Percentiles rank a stretch among this genome's conserved stretches.
phyloP scores from a whole-genome alignment of 1,140 invertebrate genomes.

The Bombus superbus region DNA sequence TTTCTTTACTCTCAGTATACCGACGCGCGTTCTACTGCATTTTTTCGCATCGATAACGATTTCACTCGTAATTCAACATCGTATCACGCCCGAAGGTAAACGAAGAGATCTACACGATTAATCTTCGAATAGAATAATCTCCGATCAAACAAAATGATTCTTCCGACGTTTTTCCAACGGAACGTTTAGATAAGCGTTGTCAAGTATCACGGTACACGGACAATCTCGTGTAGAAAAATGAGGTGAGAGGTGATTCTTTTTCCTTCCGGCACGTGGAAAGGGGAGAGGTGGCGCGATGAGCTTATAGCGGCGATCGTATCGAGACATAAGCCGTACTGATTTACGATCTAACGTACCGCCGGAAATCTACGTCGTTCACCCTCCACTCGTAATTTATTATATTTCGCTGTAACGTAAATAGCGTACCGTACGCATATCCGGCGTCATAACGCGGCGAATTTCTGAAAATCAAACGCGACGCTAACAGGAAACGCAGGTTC shows the following conservation, averaged over 20 bases:
- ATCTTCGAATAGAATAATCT: background rate
- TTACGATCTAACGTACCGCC: slow-evolving; percentile 12
- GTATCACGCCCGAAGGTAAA: background rate
- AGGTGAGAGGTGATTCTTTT: slow-evolving; percentile 16
- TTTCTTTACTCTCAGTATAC: background rate
- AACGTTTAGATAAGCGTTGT: background rate
- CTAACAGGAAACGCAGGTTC: background rate
- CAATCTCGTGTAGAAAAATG: background rate
- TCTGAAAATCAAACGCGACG: background rate
- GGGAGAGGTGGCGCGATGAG: slow-evolving; percentile 9
- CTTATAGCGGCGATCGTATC: slow-evolving; percentile 31
- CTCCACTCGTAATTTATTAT: slow-evolving; percentile 3
- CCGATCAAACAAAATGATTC: background rate
- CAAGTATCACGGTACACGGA: background rate
- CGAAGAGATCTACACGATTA: background rate
- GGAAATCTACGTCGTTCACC: background rate
- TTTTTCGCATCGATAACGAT: background rate
- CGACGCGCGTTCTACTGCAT: too few relatives aligned
- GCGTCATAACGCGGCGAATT: background rate
- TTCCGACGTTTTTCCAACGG: background rate
- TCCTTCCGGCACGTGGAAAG: slow-evolving; percentile 3
- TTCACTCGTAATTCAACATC: background rate
- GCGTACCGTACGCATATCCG: background rate
- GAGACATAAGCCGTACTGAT: slow-evolving; percentile 29
- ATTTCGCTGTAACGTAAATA: background rate